Base-by-base conservation (phyloP, 2,888 invertebrate species). In the Cremastinae sp. region DNA sequence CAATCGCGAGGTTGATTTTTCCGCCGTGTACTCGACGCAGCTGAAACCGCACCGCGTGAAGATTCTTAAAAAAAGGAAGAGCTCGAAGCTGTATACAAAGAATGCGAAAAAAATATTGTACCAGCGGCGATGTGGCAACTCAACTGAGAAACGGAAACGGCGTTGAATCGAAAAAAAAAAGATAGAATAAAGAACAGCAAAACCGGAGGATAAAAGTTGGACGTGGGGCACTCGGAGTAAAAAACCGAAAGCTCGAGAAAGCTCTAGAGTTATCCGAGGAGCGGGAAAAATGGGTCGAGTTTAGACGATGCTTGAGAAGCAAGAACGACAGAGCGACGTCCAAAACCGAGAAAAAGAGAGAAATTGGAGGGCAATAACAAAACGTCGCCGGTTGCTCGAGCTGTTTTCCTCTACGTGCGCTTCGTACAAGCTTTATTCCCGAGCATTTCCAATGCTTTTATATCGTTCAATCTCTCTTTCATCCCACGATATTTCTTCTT, bases 401-500 rank as follows among this genome's bases (percentile, higher is more conserved):
- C 20, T 45, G n/a, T 61, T 39, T 72, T 49, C 35, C 41, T 37
- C 18, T 39, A 39, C 56, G 70, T 58, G 59, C 47, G 55, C 37
- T 66, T 12, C 49, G 53, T 61, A 61, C 66, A 20, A 43, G 53
- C 22, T 65, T 39, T 53, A 5, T 28, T 28, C 28, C 37, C 74
- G 47, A 68, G 22, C 47, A 28, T 74, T 56, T 62, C 41, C 22
- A 68, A 62, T 28, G 47, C 51, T 77, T 77, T 76, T 78, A 82
- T 78, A 81, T 59, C 77, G 58, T 69, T 76, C 81, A 77, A 78
- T 79, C 78, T 79, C 79, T 76, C 78, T 73, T 78, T 59, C 12
- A 49, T 56, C 55, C 66, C 74, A 59, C 64, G 18, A 28, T 28
- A 28, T 28, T 28, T 28, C 28, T 16, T 64, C 55, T 51, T 43